Conservation (phyloP, 2,797 vertebrate genomes). For the Euthynnus affinis region DNA sequence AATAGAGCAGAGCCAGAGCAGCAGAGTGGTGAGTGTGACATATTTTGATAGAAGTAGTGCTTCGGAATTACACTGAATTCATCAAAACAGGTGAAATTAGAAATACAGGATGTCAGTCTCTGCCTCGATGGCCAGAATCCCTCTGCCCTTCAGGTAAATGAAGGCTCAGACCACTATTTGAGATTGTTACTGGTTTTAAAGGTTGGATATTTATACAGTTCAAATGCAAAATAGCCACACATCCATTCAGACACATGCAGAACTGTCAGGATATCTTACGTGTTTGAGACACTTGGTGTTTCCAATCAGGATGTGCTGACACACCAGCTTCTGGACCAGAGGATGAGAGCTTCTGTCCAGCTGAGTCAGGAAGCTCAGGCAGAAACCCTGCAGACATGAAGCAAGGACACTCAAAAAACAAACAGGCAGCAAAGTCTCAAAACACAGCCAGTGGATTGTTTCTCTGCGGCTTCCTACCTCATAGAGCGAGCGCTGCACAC, state of each 20-base stretch:
- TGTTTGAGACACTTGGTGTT: conserved; percentile 94
- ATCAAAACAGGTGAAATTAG: too few species aligned
- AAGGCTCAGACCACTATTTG: not conserved
- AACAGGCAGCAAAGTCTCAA: too few species aligned
- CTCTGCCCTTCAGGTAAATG: too few species aligned
- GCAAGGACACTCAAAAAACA: not conserved
- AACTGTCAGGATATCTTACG: conserved; percentile 72
- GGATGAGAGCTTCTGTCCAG: conserved; percentile 94
- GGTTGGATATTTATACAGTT: not conserved
- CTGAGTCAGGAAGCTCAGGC: conserved; percentile 96
- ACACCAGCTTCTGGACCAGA: conserved; percentile 92
- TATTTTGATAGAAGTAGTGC: too few species aligned
- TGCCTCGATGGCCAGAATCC: too few species aligned
- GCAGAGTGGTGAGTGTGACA: too few species aligned
- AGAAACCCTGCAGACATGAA: conserved; percentile 90
- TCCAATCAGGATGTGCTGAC: conserved; percentile 91
- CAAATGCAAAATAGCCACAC: not conserved
- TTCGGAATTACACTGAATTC: too few species aligned
- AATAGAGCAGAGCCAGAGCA: too few species aligned
- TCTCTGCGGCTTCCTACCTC: conserved; percentile 86
- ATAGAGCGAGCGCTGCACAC: conserved; percentile 92
- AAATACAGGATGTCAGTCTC: too few species aligned
- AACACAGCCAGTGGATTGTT: not conserved
- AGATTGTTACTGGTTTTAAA: not conserved
- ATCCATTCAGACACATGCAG: not conserved